Conservation (phyloP, 2,797 vertebrate species). For the Cossypha heuglini region DNA sequence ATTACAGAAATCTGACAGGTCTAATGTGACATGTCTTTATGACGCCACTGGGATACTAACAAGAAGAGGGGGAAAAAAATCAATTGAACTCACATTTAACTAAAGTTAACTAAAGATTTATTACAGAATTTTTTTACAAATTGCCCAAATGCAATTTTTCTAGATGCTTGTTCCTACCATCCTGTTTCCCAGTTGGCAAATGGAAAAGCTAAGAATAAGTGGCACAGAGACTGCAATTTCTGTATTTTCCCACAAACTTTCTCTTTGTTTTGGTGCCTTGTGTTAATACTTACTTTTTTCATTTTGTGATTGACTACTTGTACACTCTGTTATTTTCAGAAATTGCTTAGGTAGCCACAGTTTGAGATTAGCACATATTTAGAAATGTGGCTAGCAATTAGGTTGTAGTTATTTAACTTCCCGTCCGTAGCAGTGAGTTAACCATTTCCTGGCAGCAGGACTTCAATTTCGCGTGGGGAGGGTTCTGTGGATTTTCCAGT, state of each 20-base stretch:
- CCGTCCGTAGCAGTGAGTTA: background rate
- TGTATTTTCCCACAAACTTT: background rate
- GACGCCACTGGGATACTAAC: background rate
- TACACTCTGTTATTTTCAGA: background rate
- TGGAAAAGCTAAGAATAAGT: background rate
- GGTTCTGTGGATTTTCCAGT: background rate
- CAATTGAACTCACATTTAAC: background rate
- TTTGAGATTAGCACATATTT: background rate
- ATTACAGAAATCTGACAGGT: background rate
- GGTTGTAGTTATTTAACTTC: background rate
- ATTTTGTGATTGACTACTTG: background rate
- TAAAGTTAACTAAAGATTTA: background rate
- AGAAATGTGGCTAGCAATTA: background rate
- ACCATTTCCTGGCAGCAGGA: background rate
- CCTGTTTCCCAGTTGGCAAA: background rate
- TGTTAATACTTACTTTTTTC: background rate
- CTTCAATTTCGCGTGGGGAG: background rate
- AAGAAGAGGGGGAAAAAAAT: background rate
- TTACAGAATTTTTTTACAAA: background rate
- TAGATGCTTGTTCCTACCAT: background rate
- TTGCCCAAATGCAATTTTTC: background rate
- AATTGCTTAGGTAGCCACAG: background rate
- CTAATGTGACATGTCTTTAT: background rate
- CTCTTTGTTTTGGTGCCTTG: background rate
- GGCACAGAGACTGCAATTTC: background rate